These are phyloP conservation scores for Xenops minutus DNA, from an alignment of 2,797 vertebrate genomes.

Conservation along the genomic window DNA sequence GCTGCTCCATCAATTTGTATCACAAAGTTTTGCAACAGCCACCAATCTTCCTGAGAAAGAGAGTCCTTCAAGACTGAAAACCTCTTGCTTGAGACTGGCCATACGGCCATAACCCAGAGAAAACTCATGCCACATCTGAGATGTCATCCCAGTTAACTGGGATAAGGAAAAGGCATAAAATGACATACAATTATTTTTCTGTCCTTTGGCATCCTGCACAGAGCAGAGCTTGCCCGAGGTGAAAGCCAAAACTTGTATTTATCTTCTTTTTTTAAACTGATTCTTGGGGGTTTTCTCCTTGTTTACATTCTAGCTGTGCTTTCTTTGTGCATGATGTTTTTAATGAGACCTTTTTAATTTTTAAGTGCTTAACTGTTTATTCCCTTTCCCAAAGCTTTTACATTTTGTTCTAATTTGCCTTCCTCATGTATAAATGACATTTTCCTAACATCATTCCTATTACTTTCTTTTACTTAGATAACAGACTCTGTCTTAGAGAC, in stretches of 20 bases:
- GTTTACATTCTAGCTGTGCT: neutral
- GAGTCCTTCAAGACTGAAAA: neutral
- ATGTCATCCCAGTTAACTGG: neutral
- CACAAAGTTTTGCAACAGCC: neutral
- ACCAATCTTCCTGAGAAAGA: neutral
- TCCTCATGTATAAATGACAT: neutral
- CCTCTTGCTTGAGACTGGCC: neutral
- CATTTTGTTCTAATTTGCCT: neutral
- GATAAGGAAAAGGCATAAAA: neutral
- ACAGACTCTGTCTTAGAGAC: neutral
- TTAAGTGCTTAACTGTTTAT: neutral
- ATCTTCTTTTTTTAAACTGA: neutral
- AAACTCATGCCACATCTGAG: neutral
- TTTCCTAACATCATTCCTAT: neutral
- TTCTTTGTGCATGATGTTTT: neutral
- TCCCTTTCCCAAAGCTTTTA: neutral
- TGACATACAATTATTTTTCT: neutral
- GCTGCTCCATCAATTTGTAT: neutral
- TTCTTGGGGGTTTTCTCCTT: neutral
- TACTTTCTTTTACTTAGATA: neutral
- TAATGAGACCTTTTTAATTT: neutral
- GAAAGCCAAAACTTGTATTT: neutral
- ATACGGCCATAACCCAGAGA: neutral
- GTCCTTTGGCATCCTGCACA: neutral
- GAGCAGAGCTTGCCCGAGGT: neutral